Percentiles rank a stretch among this genome's conserved stretches.
phyloP scores from a whole-genome alignment of 2,113 vertebrate genomes.

The Seriola dumerili region DNA sequence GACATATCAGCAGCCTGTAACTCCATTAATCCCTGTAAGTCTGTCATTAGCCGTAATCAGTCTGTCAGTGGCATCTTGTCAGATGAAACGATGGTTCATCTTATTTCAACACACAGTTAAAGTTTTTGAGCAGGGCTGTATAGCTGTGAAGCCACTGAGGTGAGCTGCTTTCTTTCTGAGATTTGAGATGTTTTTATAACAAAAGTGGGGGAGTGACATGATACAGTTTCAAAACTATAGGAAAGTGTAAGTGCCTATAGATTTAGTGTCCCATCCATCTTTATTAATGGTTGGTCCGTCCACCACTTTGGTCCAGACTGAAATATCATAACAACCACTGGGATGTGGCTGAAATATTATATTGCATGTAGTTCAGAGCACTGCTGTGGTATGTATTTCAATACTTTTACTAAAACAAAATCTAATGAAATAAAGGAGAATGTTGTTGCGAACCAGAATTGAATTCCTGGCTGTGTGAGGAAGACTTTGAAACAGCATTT shows the following conservation, averaged over 20 bases:
- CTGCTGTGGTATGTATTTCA: no score
- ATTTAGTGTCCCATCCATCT: background rate
- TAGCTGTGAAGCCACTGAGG: background rate
- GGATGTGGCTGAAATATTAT: no score
- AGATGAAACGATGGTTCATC: background rate
- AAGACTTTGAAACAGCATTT: no score
- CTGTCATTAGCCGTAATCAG: background rate
- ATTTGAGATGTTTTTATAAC: background rate
- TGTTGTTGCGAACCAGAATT: no score
- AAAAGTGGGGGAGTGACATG: no score
- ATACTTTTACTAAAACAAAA: no score
- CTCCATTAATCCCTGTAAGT: background rate
- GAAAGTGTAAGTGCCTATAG: no score
- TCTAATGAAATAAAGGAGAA: no score
- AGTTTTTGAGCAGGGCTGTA: background rate
- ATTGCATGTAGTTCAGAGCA: no score
- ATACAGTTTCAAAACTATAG: no score
- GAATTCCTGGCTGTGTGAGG: no score
- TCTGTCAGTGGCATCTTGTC: background rate
- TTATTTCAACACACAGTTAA: background rate
- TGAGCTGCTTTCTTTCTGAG: background rate
- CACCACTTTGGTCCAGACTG: background rate
- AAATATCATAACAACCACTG: no score
- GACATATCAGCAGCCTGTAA: background rate
- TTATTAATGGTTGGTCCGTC: background rate